A percentile compares a stretch with the other conserved stretches of the same genome.
Conservation (phyloP, 2,113 vertebrate species). For the Furnarius figulus region DNA sequence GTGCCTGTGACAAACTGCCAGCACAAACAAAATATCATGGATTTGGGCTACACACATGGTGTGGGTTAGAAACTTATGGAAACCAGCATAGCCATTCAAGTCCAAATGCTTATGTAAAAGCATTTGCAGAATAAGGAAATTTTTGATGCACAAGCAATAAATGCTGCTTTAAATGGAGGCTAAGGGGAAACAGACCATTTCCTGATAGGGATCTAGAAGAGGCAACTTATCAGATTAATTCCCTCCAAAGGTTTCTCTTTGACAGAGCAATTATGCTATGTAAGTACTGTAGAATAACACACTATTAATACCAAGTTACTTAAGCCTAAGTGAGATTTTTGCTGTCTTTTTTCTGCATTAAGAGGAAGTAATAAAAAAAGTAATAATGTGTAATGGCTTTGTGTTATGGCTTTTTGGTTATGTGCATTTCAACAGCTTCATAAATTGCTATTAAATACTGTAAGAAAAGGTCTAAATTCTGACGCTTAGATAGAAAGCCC, state of each 20-base stretch:
- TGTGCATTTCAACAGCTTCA: neutral
- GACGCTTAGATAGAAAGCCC: neutral
- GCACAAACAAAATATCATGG: neutral
- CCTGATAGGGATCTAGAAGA: neutral
- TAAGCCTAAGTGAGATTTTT: neutral
- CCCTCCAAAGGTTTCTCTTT: neutral
- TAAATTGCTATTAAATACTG: neutral
- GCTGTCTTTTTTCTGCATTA: neutral
- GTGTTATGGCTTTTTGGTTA: neutral
- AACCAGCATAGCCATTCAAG: neutral
- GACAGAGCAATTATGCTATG: neutral
- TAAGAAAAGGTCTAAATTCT: neutral
- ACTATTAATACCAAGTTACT: neutral
- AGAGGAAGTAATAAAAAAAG: neutral
- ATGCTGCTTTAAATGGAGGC: neutral
- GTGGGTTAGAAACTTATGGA: neutral
- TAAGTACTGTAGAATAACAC: neutral
- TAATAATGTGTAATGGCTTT: neutral
- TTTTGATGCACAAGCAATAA: neutral
- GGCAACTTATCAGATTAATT: neutral
- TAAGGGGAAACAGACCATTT: neutral
- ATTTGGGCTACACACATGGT: neutral
- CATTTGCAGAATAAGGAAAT: neutral
- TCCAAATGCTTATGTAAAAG: neutral
- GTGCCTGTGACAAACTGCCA: constrained; percentile 96